Evolutionary conservation across 2,797 vertebrate genomes (phyloP), one percentile per base, ranked within the genome.

Genomic region (Okamejei kenojei): DNA sequence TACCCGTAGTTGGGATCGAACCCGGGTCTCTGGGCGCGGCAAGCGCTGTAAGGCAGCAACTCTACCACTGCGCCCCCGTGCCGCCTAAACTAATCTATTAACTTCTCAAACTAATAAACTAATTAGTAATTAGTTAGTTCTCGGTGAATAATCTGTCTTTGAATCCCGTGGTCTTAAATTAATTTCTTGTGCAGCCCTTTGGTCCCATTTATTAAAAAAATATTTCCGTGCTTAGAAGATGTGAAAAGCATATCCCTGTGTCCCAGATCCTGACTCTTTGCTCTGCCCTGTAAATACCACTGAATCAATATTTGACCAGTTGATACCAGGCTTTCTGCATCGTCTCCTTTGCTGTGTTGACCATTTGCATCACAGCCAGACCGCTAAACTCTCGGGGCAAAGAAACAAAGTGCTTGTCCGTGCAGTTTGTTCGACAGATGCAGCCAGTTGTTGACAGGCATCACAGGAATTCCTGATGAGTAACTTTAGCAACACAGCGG

Each of bases 361-460:
- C 68, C 86, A 90, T 82, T n/a, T 65, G 63, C 35, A 68, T 90
- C 65, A 35, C 84, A 90, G 61, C 61, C 26, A 26, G 86, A 90
- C 29, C 65, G 68, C 15, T 90, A 68, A 90, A 65, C 15, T 35
- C 86, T 45, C 63, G 32, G 35, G 35, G 19, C 61, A 68, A 32
- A 35, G 86, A 68, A 35, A 68, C 65, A 6, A 68, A 26, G 15
- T 26, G 32, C 81, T 63, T n/a, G 2, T 8, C 7, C 32, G 35
- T 32, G n/a, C 63, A n/a, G 17, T 90, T 29, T 65, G 61, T 90
- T 90, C n/a, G n/a, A 23, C 61, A 63, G 17, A 88, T 90, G 86
- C n/a, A 19, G 45, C 3, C 45, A 45, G 45, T 45, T 45, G 4
- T 45, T 45, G 45, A 45, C 19, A 63, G 63, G 1, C 61, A 68